Evolutionary conservation across 2,797 vertebrate genomes (phyloP).

Genomic region (Dryobates pubescens): DNA sequence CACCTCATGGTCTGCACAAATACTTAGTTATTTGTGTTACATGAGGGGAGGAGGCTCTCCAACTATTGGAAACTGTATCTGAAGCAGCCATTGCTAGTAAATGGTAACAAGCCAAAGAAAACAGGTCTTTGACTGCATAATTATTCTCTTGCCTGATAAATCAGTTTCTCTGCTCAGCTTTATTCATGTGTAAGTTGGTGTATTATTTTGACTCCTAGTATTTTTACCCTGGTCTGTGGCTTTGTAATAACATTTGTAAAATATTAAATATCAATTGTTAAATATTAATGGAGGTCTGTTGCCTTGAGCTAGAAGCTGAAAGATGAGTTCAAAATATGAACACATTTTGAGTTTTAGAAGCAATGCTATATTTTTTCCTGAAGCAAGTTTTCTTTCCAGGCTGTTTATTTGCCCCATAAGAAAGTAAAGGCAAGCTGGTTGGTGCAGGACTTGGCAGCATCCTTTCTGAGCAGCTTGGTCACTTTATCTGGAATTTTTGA

Average conservation of each 20-base stretch:
- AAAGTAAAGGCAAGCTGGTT: not conserved
- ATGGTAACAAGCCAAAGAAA: not conserved
- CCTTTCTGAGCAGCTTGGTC: not conserved
- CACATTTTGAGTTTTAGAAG: constrained; percentile 4
- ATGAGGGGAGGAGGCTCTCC: not conserved
- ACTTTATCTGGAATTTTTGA: not conserved
- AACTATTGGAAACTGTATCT: not conserved
- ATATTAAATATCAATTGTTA: not conserved
- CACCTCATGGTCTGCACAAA: not conserved
- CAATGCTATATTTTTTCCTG: not conserved
- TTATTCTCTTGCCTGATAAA: not conserved
- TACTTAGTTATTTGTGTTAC: not conserved
- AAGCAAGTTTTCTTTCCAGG: not conserved
- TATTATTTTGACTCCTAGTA: not conserved
- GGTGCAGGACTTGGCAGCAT: not conserved
- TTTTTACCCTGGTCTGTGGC: not conserved
- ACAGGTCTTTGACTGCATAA: not conserved
- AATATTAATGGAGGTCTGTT: constrained; percentile 21
- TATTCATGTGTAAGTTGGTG: not conserved
- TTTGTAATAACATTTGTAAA: constrained; percentile 31
- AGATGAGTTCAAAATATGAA: not conserved
- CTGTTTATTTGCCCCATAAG: not conserved
- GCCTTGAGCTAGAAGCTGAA: constrained; percentile 30
- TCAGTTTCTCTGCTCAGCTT: not conserved
- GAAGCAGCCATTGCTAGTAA: not conserved